phyloP scores from a whole-genome alignment of 2,113 vertebrate species.

The Nesogale talazaci region DNA sequence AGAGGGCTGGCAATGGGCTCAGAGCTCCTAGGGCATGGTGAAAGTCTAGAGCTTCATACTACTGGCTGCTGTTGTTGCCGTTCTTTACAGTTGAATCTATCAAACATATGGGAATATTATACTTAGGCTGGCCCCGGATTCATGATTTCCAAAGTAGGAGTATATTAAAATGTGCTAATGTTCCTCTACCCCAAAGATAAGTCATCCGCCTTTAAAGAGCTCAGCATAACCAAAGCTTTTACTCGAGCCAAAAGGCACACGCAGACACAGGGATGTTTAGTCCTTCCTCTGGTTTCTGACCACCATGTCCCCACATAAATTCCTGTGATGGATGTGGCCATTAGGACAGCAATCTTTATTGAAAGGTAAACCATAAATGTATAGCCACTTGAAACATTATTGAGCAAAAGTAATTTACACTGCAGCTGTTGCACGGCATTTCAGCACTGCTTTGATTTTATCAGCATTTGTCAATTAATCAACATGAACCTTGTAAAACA shows the following conservation, averaged over 20 bases:
- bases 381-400: conserved; percentile 71
- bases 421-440: conserved; percentile 40
- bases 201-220: conserved; percentile 33
- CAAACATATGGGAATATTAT: neutral
- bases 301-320: conserved; percentile 56
- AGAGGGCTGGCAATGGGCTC: neutral
- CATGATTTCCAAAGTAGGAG: conserved; percentile 28
- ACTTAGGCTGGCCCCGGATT: neutral
- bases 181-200: conserved; percentile 44
- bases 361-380: conserved; percentile 75
- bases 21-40: neutral
- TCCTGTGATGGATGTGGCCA: conserved; percentile 56
- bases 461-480: conserved; percentile 82
- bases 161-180: conserved; percentile 32
- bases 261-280: conserved; percentile 1
- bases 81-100: neutral
- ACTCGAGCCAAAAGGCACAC: conserved; percentile 41
- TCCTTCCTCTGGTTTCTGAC: neutral
- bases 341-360: conserved; percentile 74
- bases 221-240: conserved; percentile 40
- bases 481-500: conserved; percentile 78
- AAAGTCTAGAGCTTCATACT: neutral
- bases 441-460: conserved; percentile 75
- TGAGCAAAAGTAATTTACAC: conserved; percentile 77
- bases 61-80: neutral